Base-by-base conservation (phyloP, 1,140 invertebrate species). In the Bombus pascuorum region DNA sequence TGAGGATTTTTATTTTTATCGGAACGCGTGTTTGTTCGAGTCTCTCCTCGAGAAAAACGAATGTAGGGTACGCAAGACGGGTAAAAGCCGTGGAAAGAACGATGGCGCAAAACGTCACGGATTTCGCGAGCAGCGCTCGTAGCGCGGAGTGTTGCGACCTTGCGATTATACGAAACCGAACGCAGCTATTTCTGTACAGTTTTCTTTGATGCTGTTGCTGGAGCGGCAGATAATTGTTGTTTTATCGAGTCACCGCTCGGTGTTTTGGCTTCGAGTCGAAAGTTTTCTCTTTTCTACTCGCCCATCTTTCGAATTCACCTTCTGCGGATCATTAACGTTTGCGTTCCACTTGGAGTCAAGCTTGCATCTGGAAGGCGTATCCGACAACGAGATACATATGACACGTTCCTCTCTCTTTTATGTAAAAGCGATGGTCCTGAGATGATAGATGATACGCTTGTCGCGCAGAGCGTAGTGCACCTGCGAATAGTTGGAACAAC, bases 151-250 rank as follows among this genome's bases (percentile, higher is more conserved):
- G 65, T 18, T 66, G 15, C 15, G 65, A 66, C 65, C 86, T 89
- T 86, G 77, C 78, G 82, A 88, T 89, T 89, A 89, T 74, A 62
- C 82, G 73, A 88, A 81, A 80, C 71, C 68, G 47, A 89, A 88
- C 70, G 47, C 66, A 77, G 44, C 59, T 89, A 88, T 88, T 89
- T 89, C 34, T 18, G 34, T 68, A 68, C 9, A 1, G 3, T 68
- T 68, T 68, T 12, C 66, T 37, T 68, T 32, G 15, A 68, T 37
- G 15, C 34, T 25, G 32, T 37, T 68, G 66, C 66, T 37, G 34
- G 66, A 68, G 15, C 34, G 34, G 9, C 22, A 37, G 34, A 68
- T 68, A 32, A 68, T 68, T 12, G 65, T 32, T 13, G n/a, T 66
- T 9, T 6, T 9, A 32, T 34, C 65, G 65, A 66, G 32, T 66